Conservation (phyloP, 2,888 invertebrate species). For the Tyria jacobaeae region DNA sequence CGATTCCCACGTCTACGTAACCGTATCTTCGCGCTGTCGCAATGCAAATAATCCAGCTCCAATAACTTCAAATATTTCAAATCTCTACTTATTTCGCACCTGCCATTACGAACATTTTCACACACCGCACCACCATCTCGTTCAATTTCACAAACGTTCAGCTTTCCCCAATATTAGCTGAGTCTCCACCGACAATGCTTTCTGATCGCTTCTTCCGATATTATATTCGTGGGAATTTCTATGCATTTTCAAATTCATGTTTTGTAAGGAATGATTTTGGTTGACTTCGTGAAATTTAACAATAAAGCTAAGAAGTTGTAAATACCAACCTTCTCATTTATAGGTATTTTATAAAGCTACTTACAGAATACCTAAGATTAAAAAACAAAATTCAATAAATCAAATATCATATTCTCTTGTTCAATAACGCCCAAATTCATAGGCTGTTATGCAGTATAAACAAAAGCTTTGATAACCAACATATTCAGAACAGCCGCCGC, state of each 20-base stretch:
- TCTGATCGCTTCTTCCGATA: conserved; percentile 13
- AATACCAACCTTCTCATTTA: background rate
- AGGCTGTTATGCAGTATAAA: no score
- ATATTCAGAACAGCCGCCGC: no score
- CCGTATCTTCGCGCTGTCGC: background rate
- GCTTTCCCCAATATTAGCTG: conserved; percentile 24
- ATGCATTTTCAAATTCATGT: conserved; percentile 2
- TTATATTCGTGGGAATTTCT: conserved; percentile 7
- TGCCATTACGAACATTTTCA: conserved; percentile 19
- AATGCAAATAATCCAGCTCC: conserved; percentile 16
- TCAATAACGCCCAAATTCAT: no score
- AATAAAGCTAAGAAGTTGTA: background rate
- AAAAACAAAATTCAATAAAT: no score
- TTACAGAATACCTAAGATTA: no score
- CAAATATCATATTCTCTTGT: no score
- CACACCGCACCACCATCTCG: conserved; percentile 1
- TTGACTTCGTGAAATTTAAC: background rate
- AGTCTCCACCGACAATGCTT: conserved; percentile 11
- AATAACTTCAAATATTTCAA: conserved; percentile 24
- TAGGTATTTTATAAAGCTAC: background rate
- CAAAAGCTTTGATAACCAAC: no score
- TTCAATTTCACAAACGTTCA: conserved; percentile 28
- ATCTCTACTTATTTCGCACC: conserved; percentile 26
- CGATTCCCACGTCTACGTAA: background rate
- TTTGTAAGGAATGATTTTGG: background rate